phyloP scores from a whole-genome alignment of 2,113 vertebrate species.

The Epinephelus lanceolatus region DNA sequence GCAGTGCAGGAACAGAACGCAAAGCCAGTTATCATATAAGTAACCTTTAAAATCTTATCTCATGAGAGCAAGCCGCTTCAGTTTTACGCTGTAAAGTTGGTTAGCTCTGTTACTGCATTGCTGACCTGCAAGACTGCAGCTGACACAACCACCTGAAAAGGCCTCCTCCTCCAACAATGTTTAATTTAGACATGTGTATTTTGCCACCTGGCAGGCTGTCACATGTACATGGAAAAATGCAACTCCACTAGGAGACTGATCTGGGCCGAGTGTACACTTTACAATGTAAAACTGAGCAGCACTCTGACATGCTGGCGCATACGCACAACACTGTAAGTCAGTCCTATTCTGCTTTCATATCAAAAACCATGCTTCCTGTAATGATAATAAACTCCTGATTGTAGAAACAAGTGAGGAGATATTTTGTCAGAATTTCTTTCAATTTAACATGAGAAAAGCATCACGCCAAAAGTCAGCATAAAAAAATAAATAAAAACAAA shows the following conservation, averaged over 20 bases:
- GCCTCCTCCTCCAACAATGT: not conserved
- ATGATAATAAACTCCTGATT: not conserved
- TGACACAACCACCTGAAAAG: constrained; percentile 29
- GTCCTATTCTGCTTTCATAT: constrained; percentile 20
- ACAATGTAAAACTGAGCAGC: constrained; percentile 44
- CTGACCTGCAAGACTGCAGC: constrained; percentile 44
- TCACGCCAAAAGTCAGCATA: not conserved
- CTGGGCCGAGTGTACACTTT: constrained; percentile 11
- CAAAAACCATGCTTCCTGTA: constrained; percentile 24
- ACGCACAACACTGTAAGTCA: not conserved
- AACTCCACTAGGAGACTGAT: constrained; percentile 10
- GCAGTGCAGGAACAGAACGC: not conserved
- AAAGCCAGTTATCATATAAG: not conserved
- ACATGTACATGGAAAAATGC: constrained; percentile 13
- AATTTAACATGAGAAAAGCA: not conserved
- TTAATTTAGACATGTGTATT: constrained; percentile 8
- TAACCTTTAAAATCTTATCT: not conserved
- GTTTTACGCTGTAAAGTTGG: constrained; percentile 6
- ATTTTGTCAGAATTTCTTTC: not conserved
- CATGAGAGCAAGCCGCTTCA: not conserved
- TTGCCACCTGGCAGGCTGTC: constrained; percentile 23
- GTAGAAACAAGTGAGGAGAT: not conserved
- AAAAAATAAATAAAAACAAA: constrained; percentile 6
- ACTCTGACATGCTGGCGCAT: constrained; percentile 16
- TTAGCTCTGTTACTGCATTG: constrained; percentile 41